Percentiles rank a stretch among this genome's conserved stretches.
Conservation (phyloP, 2,113 vertebrate genomes). For the Corydoras maculifer region DNA sequence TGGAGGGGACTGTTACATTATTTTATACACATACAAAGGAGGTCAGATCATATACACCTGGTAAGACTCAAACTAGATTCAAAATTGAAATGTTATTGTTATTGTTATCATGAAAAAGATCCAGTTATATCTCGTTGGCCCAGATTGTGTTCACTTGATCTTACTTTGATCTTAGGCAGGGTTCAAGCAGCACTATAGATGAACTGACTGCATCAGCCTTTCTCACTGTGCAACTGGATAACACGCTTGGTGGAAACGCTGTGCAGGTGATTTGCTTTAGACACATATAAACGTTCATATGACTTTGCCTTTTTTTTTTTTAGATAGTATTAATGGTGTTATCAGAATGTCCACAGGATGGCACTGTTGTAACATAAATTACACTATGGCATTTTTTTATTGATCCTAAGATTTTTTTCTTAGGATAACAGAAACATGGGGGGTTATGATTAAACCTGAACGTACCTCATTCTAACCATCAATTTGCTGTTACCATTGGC, state of each 20-base stretch:
- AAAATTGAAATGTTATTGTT: not conserved
- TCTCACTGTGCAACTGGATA: slow-evolving; percentile 83
- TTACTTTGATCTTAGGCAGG: slow-evolving; percentile 71
- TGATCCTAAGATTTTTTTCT: no score
- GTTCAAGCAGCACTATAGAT: slow-evolving; percentile 70
- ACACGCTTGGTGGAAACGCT: slow-evolving; percentile 68
- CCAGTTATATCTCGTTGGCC: not conserved
- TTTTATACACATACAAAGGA: slow-evolving; percentile 78
- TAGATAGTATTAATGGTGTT: no score
- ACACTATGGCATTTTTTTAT: no score
- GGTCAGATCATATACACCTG: slow-evolving; percentile 88
- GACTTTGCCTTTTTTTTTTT: no score
- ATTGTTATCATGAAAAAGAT: not conserved
- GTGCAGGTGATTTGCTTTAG: slow-evolving; percentile 71
- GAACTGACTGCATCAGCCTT: slow-evolving; percentile 84
- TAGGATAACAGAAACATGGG: no score
- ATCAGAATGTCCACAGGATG: no score
- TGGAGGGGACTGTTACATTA: slow-evolving; percentile 87
- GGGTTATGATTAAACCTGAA: no score
- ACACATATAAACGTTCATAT: no score
- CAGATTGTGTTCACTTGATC: no score
- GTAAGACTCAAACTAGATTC: slow-evolving; percentile 50
- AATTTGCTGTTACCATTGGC: no score
- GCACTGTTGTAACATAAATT: no score
- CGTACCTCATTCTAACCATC: not conserved